Evolutionary conservation across 2,888 invertebrate species (phyloP).

Genomic region (Bellardia bayeri): DNA sequence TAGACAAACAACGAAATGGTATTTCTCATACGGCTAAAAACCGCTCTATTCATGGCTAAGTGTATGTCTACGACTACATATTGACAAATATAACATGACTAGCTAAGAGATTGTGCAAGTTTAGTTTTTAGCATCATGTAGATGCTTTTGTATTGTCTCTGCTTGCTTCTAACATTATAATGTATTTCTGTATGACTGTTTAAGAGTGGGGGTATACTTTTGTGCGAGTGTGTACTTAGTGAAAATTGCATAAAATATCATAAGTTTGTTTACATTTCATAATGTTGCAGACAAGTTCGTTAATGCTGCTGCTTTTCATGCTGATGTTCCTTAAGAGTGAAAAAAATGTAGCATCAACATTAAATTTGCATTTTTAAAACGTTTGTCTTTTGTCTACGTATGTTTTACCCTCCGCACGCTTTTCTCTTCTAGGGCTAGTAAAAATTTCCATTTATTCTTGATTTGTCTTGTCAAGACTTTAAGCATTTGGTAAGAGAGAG

Average conservation of each 20-base stretch:
- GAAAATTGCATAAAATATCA: slow-evolving; percentile 69
- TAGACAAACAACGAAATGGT: slow-evolving; percentile 11
- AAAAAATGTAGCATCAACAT: slow-evolving; percentile 46
- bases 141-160: slow-evolving; percentile 33
- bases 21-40: not conserved
- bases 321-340: slow-evolving; percentile 30
- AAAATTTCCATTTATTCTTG: slow-evolving; percentile 15
- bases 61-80: not conserved
- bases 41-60: slow-evolving; percentile 10
- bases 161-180: slow-evolving; percentile 14
- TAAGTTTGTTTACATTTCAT: slow-evolving; percentile 72
- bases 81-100: not conserved
- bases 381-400: slow-evolving; percentile 48
- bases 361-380: slow-evolving; percentile 67
- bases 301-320: slow-evolving; percentile 55
- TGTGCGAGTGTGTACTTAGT: slow-evolving; percentile 40
- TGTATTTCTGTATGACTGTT: not conserved
- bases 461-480: slow-evolving; percentile 56
- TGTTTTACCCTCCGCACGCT: not conserved
- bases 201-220: not conserved
- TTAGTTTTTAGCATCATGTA: not conserved
- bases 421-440: not conserved
- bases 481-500: slow-evolving; percentile 31
- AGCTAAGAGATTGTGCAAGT: not conserved
- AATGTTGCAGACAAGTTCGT: slow-evolving; percentile 69